These are phyloP conservation scores for Ptilorrhoa leucosticta DNA, from an alignment of 2,113 vertebrate genomes.

Conservation along the genomic window DNA sequence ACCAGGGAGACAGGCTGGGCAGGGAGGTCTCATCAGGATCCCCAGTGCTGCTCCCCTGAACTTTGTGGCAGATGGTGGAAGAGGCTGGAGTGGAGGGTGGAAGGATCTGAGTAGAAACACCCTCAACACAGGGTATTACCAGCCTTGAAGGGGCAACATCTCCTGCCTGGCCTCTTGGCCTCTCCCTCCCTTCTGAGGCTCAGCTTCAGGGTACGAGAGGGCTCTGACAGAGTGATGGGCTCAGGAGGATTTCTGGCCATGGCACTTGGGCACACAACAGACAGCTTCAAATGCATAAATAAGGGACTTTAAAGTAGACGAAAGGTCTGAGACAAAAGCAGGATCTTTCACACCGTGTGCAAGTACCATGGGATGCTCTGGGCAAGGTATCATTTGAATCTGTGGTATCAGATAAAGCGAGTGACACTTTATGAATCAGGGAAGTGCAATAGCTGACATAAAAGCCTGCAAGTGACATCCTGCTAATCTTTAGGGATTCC, in stretches of 20 bases:
- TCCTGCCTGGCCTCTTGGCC: neutral
- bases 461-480: neutral
- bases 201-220: neutral
- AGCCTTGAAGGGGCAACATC: neutral
- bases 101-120: neutral
- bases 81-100: neutral
- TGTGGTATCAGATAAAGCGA: neutral
- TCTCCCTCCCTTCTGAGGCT: neutral
- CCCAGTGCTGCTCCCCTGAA: neutral
- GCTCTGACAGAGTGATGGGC: neutral
- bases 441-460: neutral
- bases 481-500: neutral
- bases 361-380: neutral
- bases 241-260: rapidly evolving
- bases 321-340: neutral
- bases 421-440: neutral
- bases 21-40: neutral
- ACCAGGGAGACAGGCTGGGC: neutral
- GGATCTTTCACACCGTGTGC: neutral
- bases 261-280: neutral
- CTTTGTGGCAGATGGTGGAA: neutral
- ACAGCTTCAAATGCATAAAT: neutral
- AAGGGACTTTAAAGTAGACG: neutral
- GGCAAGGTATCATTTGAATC: neutral
- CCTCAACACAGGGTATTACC: rapidly evolving